A percentile compares a stretch with the other conserved stretches of the same genome.
phyloP scores from a whole-genome alignment of 2,888 invertebrate genomes.

The Biston betularia region DNA sequence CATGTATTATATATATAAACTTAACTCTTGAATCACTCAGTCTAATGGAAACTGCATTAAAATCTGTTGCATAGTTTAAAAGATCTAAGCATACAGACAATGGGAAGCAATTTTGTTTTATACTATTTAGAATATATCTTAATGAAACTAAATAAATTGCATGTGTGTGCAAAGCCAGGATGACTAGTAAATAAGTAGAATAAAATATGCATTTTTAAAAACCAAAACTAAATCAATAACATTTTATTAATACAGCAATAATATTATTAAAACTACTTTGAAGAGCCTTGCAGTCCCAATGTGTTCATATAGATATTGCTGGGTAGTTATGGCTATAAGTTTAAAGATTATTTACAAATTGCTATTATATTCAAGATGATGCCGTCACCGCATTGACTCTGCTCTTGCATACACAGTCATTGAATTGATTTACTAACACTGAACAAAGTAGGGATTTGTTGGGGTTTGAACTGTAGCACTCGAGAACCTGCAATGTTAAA shows the following conservation, averaged over 20 bases:
- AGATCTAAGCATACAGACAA: too few relatives aligned
- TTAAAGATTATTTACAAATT: constrained; percentile 55
- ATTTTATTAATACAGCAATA: constrained; percentile 82
- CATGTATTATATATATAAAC: too few relatives aligned
- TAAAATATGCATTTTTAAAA: constrained; percentile 40
- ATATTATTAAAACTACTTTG: constrained; percentile 75
- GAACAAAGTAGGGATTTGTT: constrained; percentile 78
- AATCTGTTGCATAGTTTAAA: too few relatives aligned
- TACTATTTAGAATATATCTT: too few relatives aligned
- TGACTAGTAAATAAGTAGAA: neutral
- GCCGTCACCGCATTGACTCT: constrained; percentile 75
- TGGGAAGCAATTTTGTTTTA: too few relatives aligned
- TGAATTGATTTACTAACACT: constrained; percentile 81
- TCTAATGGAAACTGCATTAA: too few relatives aligned
- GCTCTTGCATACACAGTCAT: constrained; percentile 84
- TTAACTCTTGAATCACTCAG: too few relatives aligned
- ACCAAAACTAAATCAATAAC: constrained; percentile 70
- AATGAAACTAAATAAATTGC: too few relatives aligned
- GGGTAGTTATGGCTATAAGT: constrained; percentile 32
- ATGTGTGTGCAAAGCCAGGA: too few relatives aligned
- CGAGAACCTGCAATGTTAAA: constrained; percentile 69
- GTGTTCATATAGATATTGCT: constrained; percentile 41
- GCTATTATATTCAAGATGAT: constrained; percentile 61
- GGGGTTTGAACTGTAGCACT: constrained; percentile 79
- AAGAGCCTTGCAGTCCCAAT: constrained; percentile 58